Evolutionary conservation across 2,113 vertebrate genomes (phyloP).

Genomic region (Aspiorhynchus laticeps): DNA sequence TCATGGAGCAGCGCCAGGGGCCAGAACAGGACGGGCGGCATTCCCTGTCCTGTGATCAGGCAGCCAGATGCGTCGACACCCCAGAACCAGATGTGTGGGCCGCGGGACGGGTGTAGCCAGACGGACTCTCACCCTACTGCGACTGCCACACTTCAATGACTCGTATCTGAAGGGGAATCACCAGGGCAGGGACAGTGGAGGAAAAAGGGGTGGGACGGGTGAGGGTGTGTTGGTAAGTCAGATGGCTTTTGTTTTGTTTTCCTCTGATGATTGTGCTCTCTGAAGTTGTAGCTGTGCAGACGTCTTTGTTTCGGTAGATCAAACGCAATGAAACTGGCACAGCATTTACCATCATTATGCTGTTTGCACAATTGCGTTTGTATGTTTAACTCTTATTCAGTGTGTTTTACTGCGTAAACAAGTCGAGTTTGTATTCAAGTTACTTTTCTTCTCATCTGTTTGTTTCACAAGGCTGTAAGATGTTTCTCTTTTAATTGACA

Average conservation of each 20-base stretch:
- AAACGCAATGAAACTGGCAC: neutral
- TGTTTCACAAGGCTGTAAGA: neutral
- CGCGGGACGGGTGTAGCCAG: neutral
- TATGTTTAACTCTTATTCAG: neutral
- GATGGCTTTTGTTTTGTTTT: neutral
- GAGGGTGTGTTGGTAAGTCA: slow-evolving; percentile 36
- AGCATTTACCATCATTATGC: neutral
- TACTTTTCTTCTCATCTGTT: too few species aligned
- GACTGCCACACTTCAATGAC: neutral
- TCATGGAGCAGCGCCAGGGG: slow-evolving; percentile 19
- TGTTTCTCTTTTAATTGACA: neutral
- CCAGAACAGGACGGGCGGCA: slow-evolving; percentile 60
- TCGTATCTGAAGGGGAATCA: slow-evolving; percentile 14
- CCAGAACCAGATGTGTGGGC: slow-evolving; percentile 14
- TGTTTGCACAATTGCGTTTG: neutral
- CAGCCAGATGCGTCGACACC: slow-evolving; percentile 13
- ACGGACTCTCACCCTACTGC: neutral
- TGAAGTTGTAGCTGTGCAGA: neutral
- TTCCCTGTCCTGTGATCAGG: slow-evolving; percentile 43
- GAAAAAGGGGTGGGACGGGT: neutral
- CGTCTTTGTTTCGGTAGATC: neutral
- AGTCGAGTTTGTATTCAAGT: neutral
- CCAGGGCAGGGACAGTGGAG: neutral
- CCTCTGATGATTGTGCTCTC: neutral
- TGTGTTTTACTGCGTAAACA: neutral